Conservation (phyloP, 1,140 invertebrate genomes). For the Hylaeus volcanicus region DNA sequence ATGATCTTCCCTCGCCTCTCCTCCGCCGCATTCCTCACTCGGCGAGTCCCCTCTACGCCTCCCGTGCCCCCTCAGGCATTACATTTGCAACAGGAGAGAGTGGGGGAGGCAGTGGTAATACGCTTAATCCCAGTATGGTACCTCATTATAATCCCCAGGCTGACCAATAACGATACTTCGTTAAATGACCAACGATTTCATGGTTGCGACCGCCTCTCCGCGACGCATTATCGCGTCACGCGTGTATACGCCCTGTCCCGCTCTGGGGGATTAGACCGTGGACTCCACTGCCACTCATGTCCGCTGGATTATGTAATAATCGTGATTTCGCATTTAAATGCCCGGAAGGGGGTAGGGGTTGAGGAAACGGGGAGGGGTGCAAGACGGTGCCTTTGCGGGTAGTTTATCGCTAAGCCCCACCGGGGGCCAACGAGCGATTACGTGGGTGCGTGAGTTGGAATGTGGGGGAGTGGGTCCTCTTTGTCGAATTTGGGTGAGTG, state of each 20-base stretch:
- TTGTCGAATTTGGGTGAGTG: no score
- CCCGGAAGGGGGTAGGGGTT: no score
- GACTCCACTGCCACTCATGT: not conserved
- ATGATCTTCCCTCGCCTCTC: not conserved
- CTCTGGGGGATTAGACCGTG: constrained; percentile 40
- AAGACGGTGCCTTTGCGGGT: no score
- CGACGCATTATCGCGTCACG: constrained; percentile 18
- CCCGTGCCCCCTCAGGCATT: not conserved
- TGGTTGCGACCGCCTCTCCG: not conserved
- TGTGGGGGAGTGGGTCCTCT: no score
- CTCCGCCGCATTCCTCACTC: no score
- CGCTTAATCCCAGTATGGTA: constrained; percentile 55
- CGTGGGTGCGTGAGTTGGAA: no score
- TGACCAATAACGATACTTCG: constrained; percentile 53
- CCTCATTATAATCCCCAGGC: constrained; percentile 57
- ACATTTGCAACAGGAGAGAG: constrained; percentile 10
- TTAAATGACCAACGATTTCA: constrained; percentile 58
- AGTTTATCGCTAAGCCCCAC: no score
- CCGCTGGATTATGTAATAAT: constrained; percentile 25
- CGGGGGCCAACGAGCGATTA: no score
- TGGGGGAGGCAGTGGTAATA: not conserved
- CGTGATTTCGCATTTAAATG: constrained; percentile 15
- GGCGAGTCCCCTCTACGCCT: not conserved
- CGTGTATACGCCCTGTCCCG: not conserved
- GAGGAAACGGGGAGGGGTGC: no score